A percentile compares a stretch with the other conserved stretches of the same genome.
phyloP scores from a whole-genome alignment of 1,140 invertebrate genomes.

The Stratiolaelaps scimitus region DNA sequence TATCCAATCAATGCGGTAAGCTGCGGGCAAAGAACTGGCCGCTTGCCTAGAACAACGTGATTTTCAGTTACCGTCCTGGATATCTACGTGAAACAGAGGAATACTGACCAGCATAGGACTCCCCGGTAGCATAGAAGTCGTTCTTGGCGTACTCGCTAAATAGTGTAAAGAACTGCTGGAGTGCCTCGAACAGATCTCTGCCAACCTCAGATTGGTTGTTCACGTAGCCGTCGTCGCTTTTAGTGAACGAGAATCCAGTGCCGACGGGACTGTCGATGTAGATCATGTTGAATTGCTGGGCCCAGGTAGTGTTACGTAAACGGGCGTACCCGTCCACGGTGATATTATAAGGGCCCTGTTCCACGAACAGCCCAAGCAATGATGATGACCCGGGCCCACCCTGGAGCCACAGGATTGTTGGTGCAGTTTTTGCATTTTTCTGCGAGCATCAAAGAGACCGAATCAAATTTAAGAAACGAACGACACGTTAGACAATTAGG shows the following conservation, averaged over 20 bases:
- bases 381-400: conserved; percentile 66
- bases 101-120: conserved; percentile 39
- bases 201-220: conserved; percentile 43
- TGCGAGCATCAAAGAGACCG: too few species aligned
- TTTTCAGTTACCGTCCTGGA: too few species aligned
- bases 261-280: conserved; percentile 79
- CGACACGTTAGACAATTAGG: too few species aligned
- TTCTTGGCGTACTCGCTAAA: conserved; percentile 39
- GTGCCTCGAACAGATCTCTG: conserved; percentile 42
- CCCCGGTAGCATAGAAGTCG: conserved; percentile 43
- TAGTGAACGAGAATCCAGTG: conserved; percentile 42
- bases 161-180: conserved; percentile 43
- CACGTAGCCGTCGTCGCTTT: conserved; percentile 37
- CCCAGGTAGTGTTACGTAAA: conserved; percentile 58
- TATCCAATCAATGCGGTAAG: too few species aligned
- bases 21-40: too few species aligned
- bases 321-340: conserved; percentile 43
- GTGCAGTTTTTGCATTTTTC: conserved; percentile 39
- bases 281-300: conserved; percentile 56
- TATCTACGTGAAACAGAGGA: too few species aligned
- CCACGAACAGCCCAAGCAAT: conserved; percentile 62
- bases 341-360: conserved; percentile 58
- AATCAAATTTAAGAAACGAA: too few species aligned
- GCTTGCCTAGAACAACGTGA: too few species aligned
- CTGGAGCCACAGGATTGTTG: conserved; percentile 73